Percentiles rank a stretch among this genome's conserved stretches.
These are phyloP conservation scores for Eulemur rubriventer DNA, from an alignment of 2,797 vertebrate genomes.

Conservation along the genomic window DNA sequence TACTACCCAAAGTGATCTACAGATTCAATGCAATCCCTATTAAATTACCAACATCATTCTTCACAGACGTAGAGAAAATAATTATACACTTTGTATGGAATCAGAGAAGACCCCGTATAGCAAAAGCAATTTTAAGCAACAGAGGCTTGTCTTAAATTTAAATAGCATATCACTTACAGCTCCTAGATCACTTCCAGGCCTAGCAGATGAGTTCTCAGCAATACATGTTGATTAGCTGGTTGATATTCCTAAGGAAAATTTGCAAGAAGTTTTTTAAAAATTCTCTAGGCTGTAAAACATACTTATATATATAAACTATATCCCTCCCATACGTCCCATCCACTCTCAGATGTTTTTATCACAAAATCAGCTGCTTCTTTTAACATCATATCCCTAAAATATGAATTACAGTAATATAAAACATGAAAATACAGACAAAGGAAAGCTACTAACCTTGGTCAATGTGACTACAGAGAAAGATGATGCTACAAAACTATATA, in stretches of 20 bases:
- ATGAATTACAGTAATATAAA: not conserved
- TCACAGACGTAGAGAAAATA: too few relatives aligned
- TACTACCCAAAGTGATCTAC: too few relatives aligned
- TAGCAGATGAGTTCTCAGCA: not conserved
- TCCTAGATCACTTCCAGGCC: not conserved
- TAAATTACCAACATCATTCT: too few relatives aligned
- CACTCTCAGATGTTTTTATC: not conserved
- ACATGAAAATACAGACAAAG: not conserved
- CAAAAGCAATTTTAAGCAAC: too few relatives aligned
- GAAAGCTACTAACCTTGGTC: not conserved
- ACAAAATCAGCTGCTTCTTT: not conserved
- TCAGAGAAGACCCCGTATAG: too few relatives aligned
- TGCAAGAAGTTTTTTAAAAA: not conserved
- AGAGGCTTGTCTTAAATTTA: not conserved
- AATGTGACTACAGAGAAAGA: not conserved
- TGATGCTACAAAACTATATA: not conserved
- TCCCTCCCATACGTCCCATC: not conserved
- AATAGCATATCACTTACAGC: not conserved
- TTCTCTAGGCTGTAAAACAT: not conserved
- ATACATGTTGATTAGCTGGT: not conserved
- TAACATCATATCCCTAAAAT: not conserved
- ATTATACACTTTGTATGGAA: too few relatives aligned
- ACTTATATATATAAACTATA: not conserved
- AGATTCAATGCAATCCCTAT: too few relatives aligned
- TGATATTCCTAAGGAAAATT: not conserved